Percentiles rank a stretch among this genome's conserved stretches.
These are phyloP conservation scores for Drosophila navojoa DNA, from an alignment of 1,140 invertebrate genomes.

Conservation along the genomic window DNA sequence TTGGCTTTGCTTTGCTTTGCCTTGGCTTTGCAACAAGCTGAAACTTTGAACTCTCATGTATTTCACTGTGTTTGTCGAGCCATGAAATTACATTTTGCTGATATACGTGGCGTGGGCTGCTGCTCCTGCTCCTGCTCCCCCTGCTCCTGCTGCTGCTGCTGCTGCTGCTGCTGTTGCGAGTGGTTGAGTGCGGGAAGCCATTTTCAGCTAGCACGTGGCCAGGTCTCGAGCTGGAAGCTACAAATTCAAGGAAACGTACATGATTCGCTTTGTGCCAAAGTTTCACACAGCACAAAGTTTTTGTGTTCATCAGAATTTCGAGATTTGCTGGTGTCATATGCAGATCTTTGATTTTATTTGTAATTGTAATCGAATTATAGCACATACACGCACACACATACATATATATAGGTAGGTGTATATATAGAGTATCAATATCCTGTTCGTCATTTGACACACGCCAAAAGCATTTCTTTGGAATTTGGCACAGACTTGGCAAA, in stretches of 20 bases:
- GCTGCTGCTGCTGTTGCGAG: too few relatives aligned
- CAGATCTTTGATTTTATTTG: slow-evolving; percentile 41
- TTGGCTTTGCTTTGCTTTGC: too few relatives aligned
- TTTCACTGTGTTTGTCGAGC: slow-evolving; percentile 66
- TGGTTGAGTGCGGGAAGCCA: slow-evolving; percentile 25
- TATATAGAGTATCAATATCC: slow-evolving; percentile 33
- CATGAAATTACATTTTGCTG: slow-evolving; percentile 80
- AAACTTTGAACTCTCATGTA: slow-evolving; percentile 76
- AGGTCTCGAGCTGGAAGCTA: slow-evolving; percentile 5
- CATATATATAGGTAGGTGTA: not conserved
- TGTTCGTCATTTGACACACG: slow-evolving; percentile 60
- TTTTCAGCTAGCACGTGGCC: slow-evolving; percentile 29
- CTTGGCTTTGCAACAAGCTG: slow-evolving; percentile 63
- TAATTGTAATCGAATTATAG: slow-evolving; percentile 38
- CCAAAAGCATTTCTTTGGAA: slow-evolving; percentile 44
- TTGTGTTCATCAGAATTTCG: slow-evolving; percentile 37
- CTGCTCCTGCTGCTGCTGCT: too few relatives aligned
- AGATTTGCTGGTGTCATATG: slow-evolving; percentile 56
- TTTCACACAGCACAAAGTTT: slow-evolving; percentile 58
- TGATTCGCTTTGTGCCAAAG: slow-evolving; percentile 69
- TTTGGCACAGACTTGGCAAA: slow-evolving; percentile 23
- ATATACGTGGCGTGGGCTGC: slow-evolving; percentile 7
- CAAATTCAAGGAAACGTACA: slow-evolving; percentile 70
- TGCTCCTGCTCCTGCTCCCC: too few relatives aligned
- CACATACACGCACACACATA: too few relatives aligned